Evolutionary conservation across 1,140 invertebrate species (phyloP), one percentile per base, ranked within the genome.

Genomic region (Neuroterus valhalla): DNA sequence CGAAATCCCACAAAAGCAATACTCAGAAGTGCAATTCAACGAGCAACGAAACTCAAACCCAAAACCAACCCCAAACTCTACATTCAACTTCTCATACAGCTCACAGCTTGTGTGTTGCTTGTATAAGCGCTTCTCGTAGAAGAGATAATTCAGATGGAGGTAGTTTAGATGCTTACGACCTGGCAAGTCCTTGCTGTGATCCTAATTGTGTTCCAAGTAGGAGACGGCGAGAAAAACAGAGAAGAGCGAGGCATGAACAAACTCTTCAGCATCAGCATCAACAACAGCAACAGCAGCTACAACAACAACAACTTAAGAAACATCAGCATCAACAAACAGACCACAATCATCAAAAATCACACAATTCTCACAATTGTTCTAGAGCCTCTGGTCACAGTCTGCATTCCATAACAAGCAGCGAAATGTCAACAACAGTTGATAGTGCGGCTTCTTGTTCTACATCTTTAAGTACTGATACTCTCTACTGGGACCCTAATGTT

Each of bases 121-220:
- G 95, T 72, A 91, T 95, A 19, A 91, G 91, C 44, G 92, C 92
- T 3, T 87, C 88, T 15, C 80, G 85, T 43, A 84, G 83, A 17
- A 78, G 84, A 43, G 87, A 88, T 11, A 72, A 48, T 31, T 12
- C 74, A 11, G 95, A 96, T 72, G 94, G 92, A 71, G 93, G 93
- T 14, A 96, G 94, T 81, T 87, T 96, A 43, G 95, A 96, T 84
- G 95, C 95, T 8, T 96, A 96, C 75, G 95, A 96, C 82, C 85
- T 96, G 15, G 95, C 95, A 2, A 96, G 94, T 88, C 94, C 95
- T 1, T 96, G 95, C 80, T 96, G 95, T 85, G 94, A 95, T 85
- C 94, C 94, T 0, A 94, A 95, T 78, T 96, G 95, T 81, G 95
- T 96, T 19, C 95, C 95, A 21, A 93, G 93, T 52, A 87, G 93